Conservation (phyloP, 2,797 vertebrate species). For the Aldrovandia affinis region DNA sequence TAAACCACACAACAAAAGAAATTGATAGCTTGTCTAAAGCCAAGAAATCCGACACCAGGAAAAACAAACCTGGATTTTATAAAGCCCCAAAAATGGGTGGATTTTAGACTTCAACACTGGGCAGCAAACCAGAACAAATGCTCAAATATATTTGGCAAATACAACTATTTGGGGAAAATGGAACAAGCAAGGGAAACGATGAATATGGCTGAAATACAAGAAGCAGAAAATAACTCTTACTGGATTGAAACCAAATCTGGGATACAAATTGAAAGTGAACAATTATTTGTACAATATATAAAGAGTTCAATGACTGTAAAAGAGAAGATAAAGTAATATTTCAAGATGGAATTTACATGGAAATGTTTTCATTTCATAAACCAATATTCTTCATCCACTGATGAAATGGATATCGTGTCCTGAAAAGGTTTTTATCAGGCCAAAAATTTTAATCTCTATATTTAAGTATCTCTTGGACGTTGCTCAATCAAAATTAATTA, state of each 20-base stretch:
- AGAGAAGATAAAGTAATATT: background rate
- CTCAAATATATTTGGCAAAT: background rate
- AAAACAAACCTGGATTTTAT: background rate
- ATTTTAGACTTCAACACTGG: background rate
- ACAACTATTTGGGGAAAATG: background rate
- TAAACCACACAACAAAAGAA: background rate
- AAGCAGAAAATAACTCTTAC: background rate
- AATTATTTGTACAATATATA: background rate
- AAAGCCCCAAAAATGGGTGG: background rate
- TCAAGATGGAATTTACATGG: background rate
- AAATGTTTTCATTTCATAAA: background rate
- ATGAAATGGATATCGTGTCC: background rate
- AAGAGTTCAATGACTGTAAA: background rate
- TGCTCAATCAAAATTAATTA: constrained; percentile 21
- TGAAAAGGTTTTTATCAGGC: background rate
- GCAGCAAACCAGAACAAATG: background rate
- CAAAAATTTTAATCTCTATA: constrained; percentile 2
- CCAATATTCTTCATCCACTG: background rate
- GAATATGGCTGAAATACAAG: background rate
- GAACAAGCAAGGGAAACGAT: background rate
- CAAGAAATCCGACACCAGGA: background rate
- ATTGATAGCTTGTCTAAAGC: background rate
- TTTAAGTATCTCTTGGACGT: constrained; percentile 23
- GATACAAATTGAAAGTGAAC: background rate
- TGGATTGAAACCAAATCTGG: background rate